These are phyloP conservation scores for Phalloptychus januarius DNA, from an alignment of 2,797 vertebrate genomes.

Conservation along the genomic window DNA sequence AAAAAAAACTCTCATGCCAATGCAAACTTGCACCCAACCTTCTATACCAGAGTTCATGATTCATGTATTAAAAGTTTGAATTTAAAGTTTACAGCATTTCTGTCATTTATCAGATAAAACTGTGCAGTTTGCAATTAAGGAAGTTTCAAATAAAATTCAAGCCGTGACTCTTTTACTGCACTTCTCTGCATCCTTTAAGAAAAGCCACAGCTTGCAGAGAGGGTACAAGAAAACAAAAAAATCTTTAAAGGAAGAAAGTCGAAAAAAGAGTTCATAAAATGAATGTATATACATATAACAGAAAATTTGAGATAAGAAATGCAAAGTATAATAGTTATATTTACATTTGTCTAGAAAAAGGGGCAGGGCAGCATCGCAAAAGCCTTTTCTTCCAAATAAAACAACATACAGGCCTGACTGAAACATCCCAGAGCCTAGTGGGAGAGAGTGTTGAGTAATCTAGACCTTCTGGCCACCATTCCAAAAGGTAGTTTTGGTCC, in stretches of 20 bases:
- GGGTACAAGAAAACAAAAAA: neutral
- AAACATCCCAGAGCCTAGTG: neutral
- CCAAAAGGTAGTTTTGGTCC: neutral
- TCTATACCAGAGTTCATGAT: constrained; percentile 14
- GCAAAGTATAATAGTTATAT: neutral
- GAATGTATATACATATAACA: neutral
- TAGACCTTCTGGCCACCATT: neutral
- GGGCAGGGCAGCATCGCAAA: neutral
- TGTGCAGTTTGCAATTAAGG: neutral
- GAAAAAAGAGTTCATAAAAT: neutral
- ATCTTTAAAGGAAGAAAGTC: neutral
- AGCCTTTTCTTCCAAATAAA: neutral
- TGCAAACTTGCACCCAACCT: constrained; percentile 6
- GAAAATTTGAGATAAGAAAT: neutral
- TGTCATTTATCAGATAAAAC: neutral
- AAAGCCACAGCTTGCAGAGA: neutral
- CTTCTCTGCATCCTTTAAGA: neutral
- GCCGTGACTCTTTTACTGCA: neutral
- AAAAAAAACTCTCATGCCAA: neutral
- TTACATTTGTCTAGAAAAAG: neutral
- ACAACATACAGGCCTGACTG: neutral
- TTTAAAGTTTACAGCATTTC: neutral
- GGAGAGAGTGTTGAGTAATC: neutral
- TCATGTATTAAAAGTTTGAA: constrained; percentile 3
- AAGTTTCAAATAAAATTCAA: neutral